Evolutionary conservation across 1,140 invertebrate genomes (phyloP), one percentile per base, ranked within the genome.

Genomic region (Drosophila rhopaloa): DNA sequence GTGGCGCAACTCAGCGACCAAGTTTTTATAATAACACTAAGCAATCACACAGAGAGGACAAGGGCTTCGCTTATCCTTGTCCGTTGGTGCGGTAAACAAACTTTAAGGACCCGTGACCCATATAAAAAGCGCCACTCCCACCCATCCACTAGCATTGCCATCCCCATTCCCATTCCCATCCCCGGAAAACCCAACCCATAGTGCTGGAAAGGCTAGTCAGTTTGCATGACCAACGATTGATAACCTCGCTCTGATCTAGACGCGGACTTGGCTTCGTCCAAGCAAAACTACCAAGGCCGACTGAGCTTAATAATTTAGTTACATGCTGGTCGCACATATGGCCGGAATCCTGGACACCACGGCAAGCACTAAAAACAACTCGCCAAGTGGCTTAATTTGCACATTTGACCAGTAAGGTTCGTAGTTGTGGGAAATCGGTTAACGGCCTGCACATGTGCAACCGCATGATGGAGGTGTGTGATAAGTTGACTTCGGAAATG

Each of bases 151-250:
- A 32, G 29, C n/a, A 51, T 41, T 14, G 11, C 40, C 13, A 29
- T 32, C n/a, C 47, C n/a, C 11, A 27, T 4, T 9, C 6, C 7
- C 14, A 16, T 4, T 24, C 35, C 37, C 29, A 37, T 29, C 19
- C 27, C 44, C 29, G 60, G 62, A 37, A 38, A 73, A 38, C 75
- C 55, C 41, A 79, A 43, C 19, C 54, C 59, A 63, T 24, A 56
- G 19, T 41, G n/a, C 44, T 60, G 32, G 67, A 55, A 72, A 65
- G 62, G 57, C 24, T 32, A 47, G 55, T 43, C 59, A 32, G 74
- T 78, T 86, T 56, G 74, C 82, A 85, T 84, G 80, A 79, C 80
- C 76, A 79, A 58, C 59, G 75, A 83, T 79, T 82, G 80, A 82
- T 71, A 76, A 63, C 65, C 37, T 77, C 51, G 78, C 43, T 54